phyloP scores from a whole-genome alignment of 2,113 vertebrate genomes.

The Delphinapterus leucas region DNA sequence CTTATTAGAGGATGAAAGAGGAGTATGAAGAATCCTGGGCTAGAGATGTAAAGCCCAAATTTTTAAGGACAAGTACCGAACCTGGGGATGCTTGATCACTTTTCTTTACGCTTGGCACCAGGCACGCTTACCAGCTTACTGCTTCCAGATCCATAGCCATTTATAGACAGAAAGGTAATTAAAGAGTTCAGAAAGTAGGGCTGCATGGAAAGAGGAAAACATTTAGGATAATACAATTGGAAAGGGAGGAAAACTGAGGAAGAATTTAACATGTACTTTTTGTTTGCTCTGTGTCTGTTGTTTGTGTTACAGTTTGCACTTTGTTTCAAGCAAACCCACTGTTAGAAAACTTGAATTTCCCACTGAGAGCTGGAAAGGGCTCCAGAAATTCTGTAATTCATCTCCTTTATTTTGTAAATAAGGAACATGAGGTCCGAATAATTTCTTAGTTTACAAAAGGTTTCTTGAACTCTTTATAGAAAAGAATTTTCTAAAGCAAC shows the following conservation, averaged over 20 bases:
- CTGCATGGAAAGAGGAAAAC: neutral
- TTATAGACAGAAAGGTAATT: neutral
- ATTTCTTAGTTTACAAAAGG: neutral
- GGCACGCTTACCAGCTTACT: neutral
- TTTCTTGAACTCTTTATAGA: neutral
- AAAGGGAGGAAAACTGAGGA: neutral
- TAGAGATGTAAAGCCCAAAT: neutral
- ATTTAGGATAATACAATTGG: neutral
- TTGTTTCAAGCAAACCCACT: neutral
- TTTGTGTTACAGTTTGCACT: neutral
- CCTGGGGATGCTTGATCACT: neutral
- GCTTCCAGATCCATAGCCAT: accelerated
- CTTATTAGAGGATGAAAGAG: neutral
- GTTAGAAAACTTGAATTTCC: neutral
- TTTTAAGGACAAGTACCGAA: neutral
- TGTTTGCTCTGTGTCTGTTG: neutral
- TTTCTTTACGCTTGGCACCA: accelerated
- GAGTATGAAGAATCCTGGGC: neutral
- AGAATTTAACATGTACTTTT: neutral
- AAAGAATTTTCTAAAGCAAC: neutral
- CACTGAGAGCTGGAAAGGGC: neutral
- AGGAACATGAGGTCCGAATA: neutral
- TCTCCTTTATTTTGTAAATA: neutral
- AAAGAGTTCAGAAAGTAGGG: neutral
- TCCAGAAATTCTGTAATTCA: neutral